A percentile compares a stretch with the other conserved stretches of the same genome.
phyloP scores from a whole-genome alignment of 2,888 invertebrate genomes.

The Palloptera scutellata region DNA sequence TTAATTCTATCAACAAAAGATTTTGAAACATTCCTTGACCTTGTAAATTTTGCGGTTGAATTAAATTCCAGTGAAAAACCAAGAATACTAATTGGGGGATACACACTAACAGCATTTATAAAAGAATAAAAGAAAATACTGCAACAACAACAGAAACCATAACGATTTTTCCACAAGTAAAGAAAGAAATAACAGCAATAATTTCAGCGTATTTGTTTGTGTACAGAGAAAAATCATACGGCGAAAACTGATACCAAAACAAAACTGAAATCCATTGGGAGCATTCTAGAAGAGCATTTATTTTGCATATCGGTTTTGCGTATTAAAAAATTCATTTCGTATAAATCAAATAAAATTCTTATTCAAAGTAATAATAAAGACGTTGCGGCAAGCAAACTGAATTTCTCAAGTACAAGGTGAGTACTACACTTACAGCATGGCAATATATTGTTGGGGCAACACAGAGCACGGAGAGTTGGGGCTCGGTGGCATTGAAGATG shows the following conservation, averaged over 20 bases:
- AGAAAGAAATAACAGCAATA: background rate
- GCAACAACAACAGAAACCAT: background rate
- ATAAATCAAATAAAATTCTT: no score
- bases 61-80: background rate
- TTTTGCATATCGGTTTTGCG: background rate
- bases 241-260: background rate
- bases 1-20: background rate
- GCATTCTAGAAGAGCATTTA: background rate
- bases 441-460: constrained; percentile 80
- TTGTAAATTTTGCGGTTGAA: constrained; percentile 1
- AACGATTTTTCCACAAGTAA: background rate
- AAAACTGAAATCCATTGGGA: background rate
- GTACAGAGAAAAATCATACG: background rate
- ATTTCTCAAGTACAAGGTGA: background rate
- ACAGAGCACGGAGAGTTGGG: constrained; percentile 81
- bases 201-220: background rate
- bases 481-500: constrained; percentile 79
- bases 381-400: background rate
- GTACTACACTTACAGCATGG: constrained; percentile 6
- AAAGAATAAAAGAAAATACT: background rate
- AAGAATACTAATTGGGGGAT: background rate
- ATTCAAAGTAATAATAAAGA: background rate
- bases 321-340: background rate
- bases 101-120: background rate
- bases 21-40: background rate